Base-by-base conservation (phyloP, 2,888 invertebrate species). In the Zelleria hepariella region DNA sequence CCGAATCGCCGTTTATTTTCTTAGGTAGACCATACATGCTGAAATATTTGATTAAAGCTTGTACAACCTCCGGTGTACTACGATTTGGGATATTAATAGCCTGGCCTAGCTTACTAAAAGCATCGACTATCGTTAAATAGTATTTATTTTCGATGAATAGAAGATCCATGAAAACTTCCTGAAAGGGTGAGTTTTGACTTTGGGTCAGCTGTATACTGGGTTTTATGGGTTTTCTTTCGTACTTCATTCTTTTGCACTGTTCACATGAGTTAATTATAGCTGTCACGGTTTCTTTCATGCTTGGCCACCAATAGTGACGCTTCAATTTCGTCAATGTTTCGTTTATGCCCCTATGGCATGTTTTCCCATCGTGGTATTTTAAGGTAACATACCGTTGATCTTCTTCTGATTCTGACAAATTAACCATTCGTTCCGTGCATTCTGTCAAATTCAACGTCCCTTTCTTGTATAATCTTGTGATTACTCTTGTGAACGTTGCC, bases 71-170 rank as follows among this genome's bases (percentile, higher is more conserved):
- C 0, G 66, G 65, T 6, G 68, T 68, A 0, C 61, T 59, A 57
- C 62, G 60, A 51, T 65, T 66, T 15, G 57, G 8, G n/a, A 72
- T 63, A 25, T 64, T 56, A 0, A 69, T 56, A 0, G 68, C 69
- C 60, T 71, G 69, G 7, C 65, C 69, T 58, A 69, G 24, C 62
- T 70, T 69, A 27, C 66, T 68, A 54, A 70, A 70, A 0, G 69
- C 65, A 58, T 69, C 68, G n/a, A 67, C 53, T 2, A 64, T 56
- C 0, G 67, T 68, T 2, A 67, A 32, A 18, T 58, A 67, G 8
- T 52, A 52, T 60, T 59, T 52, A 10, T 47, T 26, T 54, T 57
- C 59, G 5, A 57, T 55, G n/a, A 26, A 57, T 15, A 51, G 42
- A 49, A 57, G n/a, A 32, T 57, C 59, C n/a, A 60, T 51, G 15